phyloP scores from a whole-genome alignment of 2,113 vertebrate genomes.

The Tympanuchus pallidicinctus region DNA sequence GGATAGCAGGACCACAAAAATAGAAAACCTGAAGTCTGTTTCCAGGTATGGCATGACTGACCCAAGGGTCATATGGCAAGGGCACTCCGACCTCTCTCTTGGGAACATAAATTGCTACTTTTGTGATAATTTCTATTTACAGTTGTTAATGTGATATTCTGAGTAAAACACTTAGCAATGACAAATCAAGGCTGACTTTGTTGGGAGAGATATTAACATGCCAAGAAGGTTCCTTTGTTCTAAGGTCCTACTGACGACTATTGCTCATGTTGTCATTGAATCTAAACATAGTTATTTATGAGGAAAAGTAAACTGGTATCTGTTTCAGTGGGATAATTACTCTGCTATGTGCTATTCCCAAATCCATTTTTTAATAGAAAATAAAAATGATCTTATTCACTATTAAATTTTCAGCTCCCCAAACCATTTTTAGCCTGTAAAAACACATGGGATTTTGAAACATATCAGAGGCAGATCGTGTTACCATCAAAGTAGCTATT shows the following conservation, averaged over 20 bases:
- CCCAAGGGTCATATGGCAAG: not conserved
- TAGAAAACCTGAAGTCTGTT: constrained; percentile 40
- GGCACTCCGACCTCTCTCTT: not conserved
- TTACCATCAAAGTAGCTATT: not conserved
- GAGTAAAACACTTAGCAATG: not conserved
- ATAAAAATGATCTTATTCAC: not conserved
- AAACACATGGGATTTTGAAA: not conserved
- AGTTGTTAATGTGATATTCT: not conserved
- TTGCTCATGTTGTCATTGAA: not conserved
- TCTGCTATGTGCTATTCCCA: not conserved
- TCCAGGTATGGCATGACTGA: constrained; percentile 27
- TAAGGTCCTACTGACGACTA: not conserved
- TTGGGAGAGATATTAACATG: not conserved
- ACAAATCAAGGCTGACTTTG: constrained; percentile 9
- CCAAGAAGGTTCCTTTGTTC: not conserved
- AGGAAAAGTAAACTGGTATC: not conserved
- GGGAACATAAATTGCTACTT: not conserved
- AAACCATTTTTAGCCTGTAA: not conserved
- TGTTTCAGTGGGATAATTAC: not conserved
- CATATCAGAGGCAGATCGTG: not conserved
- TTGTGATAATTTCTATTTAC: not conserved
- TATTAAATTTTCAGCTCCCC: not conserved
- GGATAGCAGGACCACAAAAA: constrained; percentile 30
- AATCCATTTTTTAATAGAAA: not conserved
- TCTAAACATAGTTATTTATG: not conserved